Evolutionary conservation across 37 sponge, comb jelly and placozoan genomes (phyloP).

Genomic region (Ianthella basta): DNA sequence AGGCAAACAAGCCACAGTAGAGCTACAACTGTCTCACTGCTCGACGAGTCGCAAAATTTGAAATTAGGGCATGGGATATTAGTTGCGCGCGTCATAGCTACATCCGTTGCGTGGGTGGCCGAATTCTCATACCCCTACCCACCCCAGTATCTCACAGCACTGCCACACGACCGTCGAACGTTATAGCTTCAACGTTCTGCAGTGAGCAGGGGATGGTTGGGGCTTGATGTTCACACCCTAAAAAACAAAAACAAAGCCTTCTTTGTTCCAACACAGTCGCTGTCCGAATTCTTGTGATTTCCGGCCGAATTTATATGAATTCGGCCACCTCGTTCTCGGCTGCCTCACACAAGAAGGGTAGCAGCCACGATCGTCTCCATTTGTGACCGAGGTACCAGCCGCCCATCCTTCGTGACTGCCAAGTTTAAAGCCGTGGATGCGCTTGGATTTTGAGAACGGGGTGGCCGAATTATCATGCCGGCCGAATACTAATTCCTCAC

Average conservation of each 20-base stretch:
- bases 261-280: not conserved
- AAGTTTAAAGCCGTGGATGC: slow-evolving; percentile 21
- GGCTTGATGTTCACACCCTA: not conserved
- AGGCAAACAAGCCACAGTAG: not conserved
- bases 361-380: slow-evolving; percentile 4
- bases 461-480: slow-evolving; percentile 29
- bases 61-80: too few species aligned
- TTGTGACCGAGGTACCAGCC: not conserved
- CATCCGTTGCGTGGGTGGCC: slow-evolving; percentile 11
- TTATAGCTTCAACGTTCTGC: not conserved
- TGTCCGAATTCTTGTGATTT: slow-evolving; percentile 25
- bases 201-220: slow-evolving; percentile 11
- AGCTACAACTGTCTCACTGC: not conserved
- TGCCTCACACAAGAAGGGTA: slow-evolving; percentile 5
- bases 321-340: slow-evolving; percentile 17
- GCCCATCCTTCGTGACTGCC: not conserved
- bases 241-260: not conserved
- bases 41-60: too few species aligned
- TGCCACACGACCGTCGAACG: slow-evolving; percentile 21
- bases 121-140: slow-evolving; percentile 18
- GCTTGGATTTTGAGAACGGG: slow-evolving; percentile 9
- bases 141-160: not conserved
- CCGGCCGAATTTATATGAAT: slow-evolving; percentile 36
- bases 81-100: too few species aligned
- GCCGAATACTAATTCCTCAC: slow-evolving; percentile 31